Evolutionary conservation across 2,888 invertebrate species (phyloP).

Genomic region (Bugulina stolonifera): DNA sequence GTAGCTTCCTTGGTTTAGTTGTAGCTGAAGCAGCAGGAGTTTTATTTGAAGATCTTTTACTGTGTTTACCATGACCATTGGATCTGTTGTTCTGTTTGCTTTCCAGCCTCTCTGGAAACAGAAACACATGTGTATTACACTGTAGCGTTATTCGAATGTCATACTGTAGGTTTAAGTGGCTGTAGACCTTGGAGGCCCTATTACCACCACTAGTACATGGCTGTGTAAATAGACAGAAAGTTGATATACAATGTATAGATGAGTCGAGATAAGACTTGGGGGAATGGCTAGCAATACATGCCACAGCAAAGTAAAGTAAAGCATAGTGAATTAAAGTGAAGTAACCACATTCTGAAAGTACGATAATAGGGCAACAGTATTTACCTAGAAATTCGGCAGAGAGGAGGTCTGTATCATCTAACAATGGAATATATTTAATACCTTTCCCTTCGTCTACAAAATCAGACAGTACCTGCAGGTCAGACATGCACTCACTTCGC

Average conservation of each 20-base stretch:
- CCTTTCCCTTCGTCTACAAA: conserved; percentile 20
- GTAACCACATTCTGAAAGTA: no score
- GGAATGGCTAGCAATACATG: no score
- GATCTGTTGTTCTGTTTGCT: conserved; percentile 1
- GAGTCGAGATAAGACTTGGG: no score
- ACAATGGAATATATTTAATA: conserved; percentile 8
- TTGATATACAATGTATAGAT: no score
- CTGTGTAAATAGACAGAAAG: no score
- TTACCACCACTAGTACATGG: not conserved
- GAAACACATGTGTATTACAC: not conserved
- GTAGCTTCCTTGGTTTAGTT: not conserved
- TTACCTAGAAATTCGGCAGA: conserved; percentile 8
- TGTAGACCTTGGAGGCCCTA: no score
- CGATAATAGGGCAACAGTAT: no score
- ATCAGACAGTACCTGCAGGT: no score
- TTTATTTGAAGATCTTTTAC: not conserved
- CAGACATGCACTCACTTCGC: no score
- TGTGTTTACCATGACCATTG: not conserved
- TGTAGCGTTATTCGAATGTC: not conserved
- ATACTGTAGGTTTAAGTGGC: no score
- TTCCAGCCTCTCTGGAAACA: conserved; percentile 17
- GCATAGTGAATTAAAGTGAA: no score
- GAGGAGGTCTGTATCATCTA: conserved; percentile 4
- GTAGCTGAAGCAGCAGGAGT: not conserved
- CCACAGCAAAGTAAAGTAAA: no score